Evolutionary conservation across 2,113 vertebrate genomes (phyloP).

Genomic region (Callospermophilus lateralis): DNA sequence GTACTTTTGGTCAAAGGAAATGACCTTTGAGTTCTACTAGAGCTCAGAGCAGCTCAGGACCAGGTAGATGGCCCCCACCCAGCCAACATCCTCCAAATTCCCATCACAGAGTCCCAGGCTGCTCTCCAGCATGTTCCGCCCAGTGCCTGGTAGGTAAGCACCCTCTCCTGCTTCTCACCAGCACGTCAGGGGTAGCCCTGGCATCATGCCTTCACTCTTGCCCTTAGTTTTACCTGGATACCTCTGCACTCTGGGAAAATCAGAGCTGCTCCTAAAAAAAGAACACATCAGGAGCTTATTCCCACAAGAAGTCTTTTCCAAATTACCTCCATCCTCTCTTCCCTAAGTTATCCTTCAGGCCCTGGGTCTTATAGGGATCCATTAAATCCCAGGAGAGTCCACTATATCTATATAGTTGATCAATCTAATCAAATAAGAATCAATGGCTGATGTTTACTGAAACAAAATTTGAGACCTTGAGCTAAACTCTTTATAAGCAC

Average conservation of each 20-base stretch:
- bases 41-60: not conserved
- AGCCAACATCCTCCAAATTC: not conserved
- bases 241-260: not conserved
- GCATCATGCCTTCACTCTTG: not conserved
- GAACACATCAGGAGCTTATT: not conserved
- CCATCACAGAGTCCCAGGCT: not conserved
- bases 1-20: not conserved
- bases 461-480: not conserved
- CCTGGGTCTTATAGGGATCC: not conserved
- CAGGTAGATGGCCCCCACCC: not conserved
- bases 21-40: not conserved
- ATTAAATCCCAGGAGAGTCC: too few species aligned
- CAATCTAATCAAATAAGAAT: not conserved
- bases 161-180: not conserved
- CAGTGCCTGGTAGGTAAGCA: fast-evolving
- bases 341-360: not conserved
- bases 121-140: not conserved
- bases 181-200: too few species aligned
- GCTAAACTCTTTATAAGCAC: not conserved
- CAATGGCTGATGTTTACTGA: not conserved
- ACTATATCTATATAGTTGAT: not conserved
- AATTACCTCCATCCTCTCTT: not conserved
- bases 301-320: not conserved
- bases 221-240: not conserved
- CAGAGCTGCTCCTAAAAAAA: not conserved